Evolutionary conservation across 1,140 invertebrate species (phyloP), one percentile per base, ranked within the genome.

Genomic region (Penaeus indicus): DNA sequence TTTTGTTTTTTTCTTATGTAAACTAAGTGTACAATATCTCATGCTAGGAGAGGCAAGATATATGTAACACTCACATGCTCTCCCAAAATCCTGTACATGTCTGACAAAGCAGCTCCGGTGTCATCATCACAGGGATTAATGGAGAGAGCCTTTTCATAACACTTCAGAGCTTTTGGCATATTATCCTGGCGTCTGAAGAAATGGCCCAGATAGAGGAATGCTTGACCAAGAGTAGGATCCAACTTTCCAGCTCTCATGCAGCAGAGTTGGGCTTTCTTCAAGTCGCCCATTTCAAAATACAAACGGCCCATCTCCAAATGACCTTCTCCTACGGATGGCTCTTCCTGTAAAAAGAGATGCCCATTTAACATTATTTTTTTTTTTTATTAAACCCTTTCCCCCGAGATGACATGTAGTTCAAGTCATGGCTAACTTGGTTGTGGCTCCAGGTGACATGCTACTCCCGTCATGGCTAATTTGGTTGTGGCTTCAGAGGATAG

Each of bases 141-240:
- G 91, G 95, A 95, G 87, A 96, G 94, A 54, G 96, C 95, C 93
- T 97, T 97, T 92, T 97, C 95, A 92, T 95, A 97, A 93, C 97
- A 98, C 92, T 96, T 95, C 90, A 94, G 95, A 5, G 96, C 95
- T 91, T 96, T 95, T 63, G 94, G 93, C 54, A 95, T 91, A 92
- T 96, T 95, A 47, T 94, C 83, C 25, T 80, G n/a, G 18, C 84
- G 69, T 91, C 93, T 92, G 93, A 97, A 97, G 92, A 95, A 96
- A 91, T 95, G 94, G 21, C 96, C 97, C 84, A 98, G 93, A 92
- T 96, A 95, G 62, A 96, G 92, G 92, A 97, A 96, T 91, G 95
- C 95, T 89, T 95, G 94, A 91, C 94, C 95, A 93, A 95, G 95
- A 90, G 96, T 94, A 4, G 96, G 94, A 92, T 97, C 95, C 22